Evolutionary conservation across 1,140 invertebrate genomes (phyloP), one percentile per base, ranked within the genome.

Genomic region (Neodiprion fabricii): DNA sequence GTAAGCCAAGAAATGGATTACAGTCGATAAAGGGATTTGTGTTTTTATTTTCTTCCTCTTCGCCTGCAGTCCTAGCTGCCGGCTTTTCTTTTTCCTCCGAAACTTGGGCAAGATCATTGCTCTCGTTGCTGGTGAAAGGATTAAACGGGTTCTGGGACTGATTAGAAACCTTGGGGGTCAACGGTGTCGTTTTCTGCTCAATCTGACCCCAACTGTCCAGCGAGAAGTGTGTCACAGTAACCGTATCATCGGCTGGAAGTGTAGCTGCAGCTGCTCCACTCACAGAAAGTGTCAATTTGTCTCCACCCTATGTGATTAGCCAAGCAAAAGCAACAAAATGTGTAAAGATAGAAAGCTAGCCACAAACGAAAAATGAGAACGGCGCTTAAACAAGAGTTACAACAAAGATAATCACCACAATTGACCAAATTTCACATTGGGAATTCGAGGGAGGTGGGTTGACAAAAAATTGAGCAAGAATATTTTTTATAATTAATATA

Each of bases 221-320:
- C 11, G 86, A 89, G 75, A 89, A 89, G 79, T 89, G 87, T 7
- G 88, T 89, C 70, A 89, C 87, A 0, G 88, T 89, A 9, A 89
- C 87, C 9, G 82, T 79, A 68, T 89, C 86, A 68, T 88, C 87
- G 12, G 79, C 73, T n/a, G 85, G 79, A 21, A 83, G 79, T 75
- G 76, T 85, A 70, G 76, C 70, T 53, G 77, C 74, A 81, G 81
- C 79, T 9, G 82, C 79, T 73, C 88, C 88, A 74, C 84, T 90
- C 77, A 93, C 90, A 75, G 92, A 90, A 70, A 94, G 86, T 66
- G 93, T 95, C 83, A 94, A 82, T 85, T 94, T 94, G 85, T 94
- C 93, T 79, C 93, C 94, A 78, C 94, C 94, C 93, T 92, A 83
- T 73, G 48, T 71, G 72, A 75, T 72, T 48, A 72, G 84, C 73